These are phyloP conservation scores for Lepidothrix coronata DNA, from an alignment of 2,113 vertebrate genomes.

Conservation along the genomic window DNA sequence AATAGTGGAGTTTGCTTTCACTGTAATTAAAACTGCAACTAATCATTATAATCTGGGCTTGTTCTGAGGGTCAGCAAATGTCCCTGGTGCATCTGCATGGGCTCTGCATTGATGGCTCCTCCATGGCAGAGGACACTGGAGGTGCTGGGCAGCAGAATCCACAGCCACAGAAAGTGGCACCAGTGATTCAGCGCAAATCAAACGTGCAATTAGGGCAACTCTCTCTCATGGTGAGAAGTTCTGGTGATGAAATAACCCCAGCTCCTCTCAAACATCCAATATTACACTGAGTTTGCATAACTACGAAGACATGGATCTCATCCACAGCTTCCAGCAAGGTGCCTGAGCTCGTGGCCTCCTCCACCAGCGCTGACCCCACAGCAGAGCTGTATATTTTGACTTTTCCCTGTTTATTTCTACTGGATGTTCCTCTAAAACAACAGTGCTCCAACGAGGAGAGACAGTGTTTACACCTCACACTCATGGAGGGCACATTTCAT, in stretches of 20 bases:
- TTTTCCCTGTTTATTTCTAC: neutral
- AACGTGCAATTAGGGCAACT: neutral
- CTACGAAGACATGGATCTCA: neutral
- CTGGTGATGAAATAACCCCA: neutral
- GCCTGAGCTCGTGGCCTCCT: neutral
- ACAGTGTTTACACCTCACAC: accelerated
- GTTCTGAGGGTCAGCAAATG: neutral
- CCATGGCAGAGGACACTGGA: accelerated
- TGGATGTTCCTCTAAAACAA: neutral
- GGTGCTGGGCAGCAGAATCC: neutral
- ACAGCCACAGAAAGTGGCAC: neutral
- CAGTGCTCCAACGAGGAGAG: neutral
- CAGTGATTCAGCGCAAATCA: neutral
- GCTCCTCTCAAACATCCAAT: neutral
- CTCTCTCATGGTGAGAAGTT: neutral
- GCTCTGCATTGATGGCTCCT: neutral
- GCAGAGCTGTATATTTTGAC: neutral
- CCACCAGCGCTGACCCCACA: neutral
- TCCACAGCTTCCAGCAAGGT: neutral
- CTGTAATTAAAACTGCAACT: neutral
- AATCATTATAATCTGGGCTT: neutral
- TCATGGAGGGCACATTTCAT: accelerated
- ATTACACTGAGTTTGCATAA: neutral
- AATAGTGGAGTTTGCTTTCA: neutral
- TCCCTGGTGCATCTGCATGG: neutral